A percentile compares a stretch with the other conserved stretches of the same genome.
Conservation (phyloP, 1,140 invertebrate species). For the Notospermus geniculatus region DNA sequence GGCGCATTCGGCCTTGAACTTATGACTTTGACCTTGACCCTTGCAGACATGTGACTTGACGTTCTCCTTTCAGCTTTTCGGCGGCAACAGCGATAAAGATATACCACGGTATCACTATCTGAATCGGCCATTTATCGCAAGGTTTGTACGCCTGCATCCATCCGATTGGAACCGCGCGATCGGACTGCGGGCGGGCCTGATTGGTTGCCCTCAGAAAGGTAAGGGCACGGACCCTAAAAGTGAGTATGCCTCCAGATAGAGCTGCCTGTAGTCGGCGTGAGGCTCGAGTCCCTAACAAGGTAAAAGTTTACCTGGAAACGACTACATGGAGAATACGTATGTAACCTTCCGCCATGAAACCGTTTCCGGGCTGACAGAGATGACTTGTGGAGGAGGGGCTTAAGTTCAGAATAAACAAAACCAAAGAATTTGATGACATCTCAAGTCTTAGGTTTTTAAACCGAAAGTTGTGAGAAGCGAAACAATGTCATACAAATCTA, state of each 20-base stretch:
- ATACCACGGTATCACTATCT: slow-evolving; percentile 61
- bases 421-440: too few relatives aligned
- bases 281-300: too few relatives aligned
- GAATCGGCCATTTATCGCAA: slow-evolving; percentile 60
- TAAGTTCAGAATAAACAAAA: too few relatives aligned
- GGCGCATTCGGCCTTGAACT: neutral
- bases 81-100: slow-evolving; percentile 61
- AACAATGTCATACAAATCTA: too few relatives aligned
- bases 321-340: too few relatives aligned
- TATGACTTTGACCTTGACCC: neutral
- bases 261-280: too few relatives aligned
- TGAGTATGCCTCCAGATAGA: neutral
- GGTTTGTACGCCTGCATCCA: slow-evolving; percentile 61
- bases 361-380: too few relatives aligned
- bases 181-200: slow-evolving; percentile 58
- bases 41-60: slow-evolving; percentile 13
- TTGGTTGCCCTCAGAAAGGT: slow-evolving; percentile 61
- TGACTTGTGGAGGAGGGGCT: too few relatives aligned
- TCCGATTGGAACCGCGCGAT: slow-evolving; percentile 59
- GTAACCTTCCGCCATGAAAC: too few relatives aligned
- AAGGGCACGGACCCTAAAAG: slow-evolving; percentile 6
- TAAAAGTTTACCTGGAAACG: too few relatives aligned
- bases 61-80: slow-evolving; percentile 57
- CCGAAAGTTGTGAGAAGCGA: too few relatives aligned
- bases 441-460: too few relatives aligned